A percentile compares a stretch with the other conserved stretches of the same genome.
Conservation (phyloP, 2,888 invertebrate species). For the Neoascia interrupta region DNA sequence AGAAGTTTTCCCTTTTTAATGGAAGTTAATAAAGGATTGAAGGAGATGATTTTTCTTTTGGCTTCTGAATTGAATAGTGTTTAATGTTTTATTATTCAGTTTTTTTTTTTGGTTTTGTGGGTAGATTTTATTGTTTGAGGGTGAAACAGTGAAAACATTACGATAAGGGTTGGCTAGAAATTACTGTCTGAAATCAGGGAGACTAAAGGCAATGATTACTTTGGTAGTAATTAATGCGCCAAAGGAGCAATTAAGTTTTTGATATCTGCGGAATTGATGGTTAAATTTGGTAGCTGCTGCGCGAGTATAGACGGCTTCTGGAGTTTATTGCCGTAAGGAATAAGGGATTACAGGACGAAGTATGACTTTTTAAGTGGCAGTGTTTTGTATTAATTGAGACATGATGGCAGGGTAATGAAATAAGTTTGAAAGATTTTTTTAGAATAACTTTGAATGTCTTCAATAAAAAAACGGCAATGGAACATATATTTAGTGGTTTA, state of each 20-base stretch:
- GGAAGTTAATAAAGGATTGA: slow-evolving; percentile 56
- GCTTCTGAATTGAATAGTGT: slow-evolving; percentile 51
- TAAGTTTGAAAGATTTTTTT: no score
- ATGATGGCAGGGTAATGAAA: no score
- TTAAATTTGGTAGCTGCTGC: slow-evolving; percentile 28
- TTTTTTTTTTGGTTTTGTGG: slow-evolving; percentile 7
- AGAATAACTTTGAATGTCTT: no score
- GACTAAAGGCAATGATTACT: not conserved
- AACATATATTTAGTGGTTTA: no score
- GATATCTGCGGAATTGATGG: slow-evolving; percentile 53
- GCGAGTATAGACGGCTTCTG: slow-evolving; percentile 26
- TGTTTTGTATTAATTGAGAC: slow-evolving; percentile 11
- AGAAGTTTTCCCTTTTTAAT: slow-evolving; percentile 41
- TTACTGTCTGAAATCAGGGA: not conserved
- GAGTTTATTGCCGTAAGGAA: slow-evolving; percentile 24
- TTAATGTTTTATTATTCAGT: no score
- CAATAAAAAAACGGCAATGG: no score
- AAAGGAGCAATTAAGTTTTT: slow-evolving; percentile 59
- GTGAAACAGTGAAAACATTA: not conserved
- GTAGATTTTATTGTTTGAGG: slow-evolving; percentile 31
- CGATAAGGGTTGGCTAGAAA: slow-evolving; percentile 20
- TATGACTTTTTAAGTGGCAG: not conserved
- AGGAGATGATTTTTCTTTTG: slow-evolving; percentile 34
- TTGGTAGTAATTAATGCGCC: slow-evolving; percentile 47
- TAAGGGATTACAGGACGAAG: no score